Conservation (phyloP, 1,140 invertebrate species). For the Rhynchophorus ferrugineus region DNA sequence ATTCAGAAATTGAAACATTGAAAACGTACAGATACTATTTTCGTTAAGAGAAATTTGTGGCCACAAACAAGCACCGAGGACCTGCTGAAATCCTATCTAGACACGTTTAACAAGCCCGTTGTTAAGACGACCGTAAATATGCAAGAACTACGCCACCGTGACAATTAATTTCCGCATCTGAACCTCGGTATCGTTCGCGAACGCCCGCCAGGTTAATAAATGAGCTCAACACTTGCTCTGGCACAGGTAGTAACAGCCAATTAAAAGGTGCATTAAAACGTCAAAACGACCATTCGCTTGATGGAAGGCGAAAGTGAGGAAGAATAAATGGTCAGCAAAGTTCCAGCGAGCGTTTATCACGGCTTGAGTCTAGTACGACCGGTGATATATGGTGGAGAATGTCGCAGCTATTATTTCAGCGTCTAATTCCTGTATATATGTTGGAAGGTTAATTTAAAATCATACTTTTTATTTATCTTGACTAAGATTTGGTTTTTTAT, state of each 20-base stretch:
- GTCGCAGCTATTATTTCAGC: too few relatives aligned
- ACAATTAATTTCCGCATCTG: constrained; percentile 5
- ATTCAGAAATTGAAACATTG: too few relatives aligned
- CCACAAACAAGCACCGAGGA: neutral
- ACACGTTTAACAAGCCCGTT: constrained; percentile 6
- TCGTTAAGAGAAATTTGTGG: neutral
- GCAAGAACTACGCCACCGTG: neutral
- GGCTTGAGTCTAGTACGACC: neutral
- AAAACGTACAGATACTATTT: too few relatives aligned
- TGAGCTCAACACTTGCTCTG: constrained; percentile 14
- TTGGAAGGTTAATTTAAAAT: too few relatives aligned
- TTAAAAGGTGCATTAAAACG: constrained; percentile 26
- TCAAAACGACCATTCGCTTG: constrained; percentile 7
- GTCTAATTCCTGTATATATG: too few relatives aligned
- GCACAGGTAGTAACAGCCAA: constrained; percentile 24
- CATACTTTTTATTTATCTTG: too few relatives aligned
- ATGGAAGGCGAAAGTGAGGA: constrained; percentile 2
- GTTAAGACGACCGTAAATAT: too few relatives aligned
- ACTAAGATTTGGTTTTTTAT: too few relatives aligned
- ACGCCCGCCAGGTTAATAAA: constrained; percentile 5
- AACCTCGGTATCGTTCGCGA: constrained; percentile 6
- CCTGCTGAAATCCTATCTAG: neutral
- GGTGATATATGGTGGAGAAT: neutral
- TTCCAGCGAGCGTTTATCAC: neutral
- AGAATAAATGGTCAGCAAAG: neutral